Percentiles rank a stretch among this genome's conserved stretches.
phyloP scores from a whole-genome alignment of 2,113 vertebrate species.

The Hippolais icterina region DNA sequence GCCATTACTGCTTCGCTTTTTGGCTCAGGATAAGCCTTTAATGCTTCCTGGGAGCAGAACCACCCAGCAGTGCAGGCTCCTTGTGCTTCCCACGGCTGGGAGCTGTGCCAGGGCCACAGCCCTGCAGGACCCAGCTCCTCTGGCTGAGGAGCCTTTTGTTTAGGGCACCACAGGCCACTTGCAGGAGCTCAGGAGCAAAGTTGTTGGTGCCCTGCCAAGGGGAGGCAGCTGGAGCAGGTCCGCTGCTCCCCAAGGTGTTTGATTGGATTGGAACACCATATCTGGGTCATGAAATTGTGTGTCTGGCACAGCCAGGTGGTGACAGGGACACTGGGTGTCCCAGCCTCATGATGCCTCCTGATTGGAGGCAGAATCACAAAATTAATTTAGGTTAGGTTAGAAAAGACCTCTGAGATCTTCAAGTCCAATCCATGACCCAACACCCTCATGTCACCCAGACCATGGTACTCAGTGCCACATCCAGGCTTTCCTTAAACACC shows the following conservation, averaged over 20 bases:
- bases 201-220: neutral
- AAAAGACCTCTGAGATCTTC: neutral
- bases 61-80: neutral
- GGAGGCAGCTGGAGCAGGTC: neutral
- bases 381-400: neutral
- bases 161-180: neutral
- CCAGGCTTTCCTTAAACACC: neutral
- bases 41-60: neutral
- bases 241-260: fast-evolving
- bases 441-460: neutral
- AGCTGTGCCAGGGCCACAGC: neutral
- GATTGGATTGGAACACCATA: neutral
- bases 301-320: neutral
- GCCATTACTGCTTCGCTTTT: neutral
- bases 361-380: neutral
- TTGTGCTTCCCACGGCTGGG: fast-evolving
- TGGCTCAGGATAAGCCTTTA: neutral
- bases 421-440: neutral
- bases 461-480: neutral
- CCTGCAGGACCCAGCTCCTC: neutral
- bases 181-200: neutral
- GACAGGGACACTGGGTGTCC: neutral
- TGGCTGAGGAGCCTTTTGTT: neutral
- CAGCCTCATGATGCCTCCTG: neutral
- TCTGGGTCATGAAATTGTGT: neutral